Conservation (phyloP, 2,797 vertebrate species). For the Alcedo atthis region DNA sequence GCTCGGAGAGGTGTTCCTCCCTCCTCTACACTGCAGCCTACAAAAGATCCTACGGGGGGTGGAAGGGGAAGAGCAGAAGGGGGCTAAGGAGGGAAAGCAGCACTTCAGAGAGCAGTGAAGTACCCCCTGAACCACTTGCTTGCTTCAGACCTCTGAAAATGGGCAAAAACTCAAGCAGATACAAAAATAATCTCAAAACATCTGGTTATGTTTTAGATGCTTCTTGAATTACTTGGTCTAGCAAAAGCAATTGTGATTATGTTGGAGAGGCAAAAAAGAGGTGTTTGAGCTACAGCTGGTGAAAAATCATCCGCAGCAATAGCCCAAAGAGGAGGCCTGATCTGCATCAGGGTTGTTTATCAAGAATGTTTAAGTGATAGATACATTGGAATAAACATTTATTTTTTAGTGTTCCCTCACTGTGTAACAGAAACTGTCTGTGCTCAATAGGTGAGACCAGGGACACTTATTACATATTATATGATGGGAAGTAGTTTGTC, state of each 20-base stretch:
- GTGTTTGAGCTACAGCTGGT: neutral
- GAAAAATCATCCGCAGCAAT: neutral
- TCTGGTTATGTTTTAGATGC: neutral
- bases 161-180: too few relatives aligned
- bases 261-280: neutral
- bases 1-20: rapidly evolving
- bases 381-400: neutral
- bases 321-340: neutral
- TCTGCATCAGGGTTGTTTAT: neutral
- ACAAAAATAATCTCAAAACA: neutral
- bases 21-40: rapidly evolving
- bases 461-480: neutral
- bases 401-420: neutral
- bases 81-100: rapidly evolving
- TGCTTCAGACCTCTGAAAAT: neutral
- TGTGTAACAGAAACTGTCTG: neutral
- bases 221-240: neutral
- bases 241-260: neutral
- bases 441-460: neutral
- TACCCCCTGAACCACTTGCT: neutral
- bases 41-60: rapidly evolving
- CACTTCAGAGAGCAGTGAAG: neutral
- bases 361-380: neutral
- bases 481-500: neutral
- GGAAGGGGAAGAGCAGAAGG: neutral